These are phyloP conservation scores for Liodrosophila aerea DNA, from an alignment of 2,888 invertebrate genomes.

Conservation along the genomic window DNA sequence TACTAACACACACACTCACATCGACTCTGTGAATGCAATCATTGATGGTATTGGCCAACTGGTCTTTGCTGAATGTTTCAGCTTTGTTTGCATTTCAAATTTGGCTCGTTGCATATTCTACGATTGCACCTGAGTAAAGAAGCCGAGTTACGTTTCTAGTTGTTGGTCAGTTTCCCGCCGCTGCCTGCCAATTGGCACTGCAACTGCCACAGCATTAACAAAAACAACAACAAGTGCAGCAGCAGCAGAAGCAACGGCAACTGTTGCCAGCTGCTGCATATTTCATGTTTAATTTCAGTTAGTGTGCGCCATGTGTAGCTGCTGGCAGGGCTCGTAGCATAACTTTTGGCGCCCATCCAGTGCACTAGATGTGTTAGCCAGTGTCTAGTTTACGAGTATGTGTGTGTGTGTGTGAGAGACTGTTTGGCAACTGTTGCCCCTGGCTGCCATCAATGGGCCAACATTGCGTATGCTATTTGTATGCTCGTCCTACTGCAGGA, in stretches of 20 bases:
- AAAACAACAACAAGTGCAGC: constrained; percentile 2
- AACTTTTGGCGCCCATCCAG: constrained; percentile 30
- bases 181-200: constrained; percentile 40
- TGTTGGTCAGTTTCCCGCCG: constrained; percentile 31
- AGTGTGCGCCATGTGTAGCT: constrained; percentile 50
- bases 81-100: constrained; percentile 74
- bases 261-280: constrained; percentile 52
- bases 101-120: constrained; percentile 66
- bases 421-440: constrained; percentile 30
- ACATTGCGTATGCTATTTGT: constrained; percentile 66
- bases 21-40: constrained; percentile 2
- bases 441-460: constrained; percentile 47
- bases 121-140: constrained; percentile 30
- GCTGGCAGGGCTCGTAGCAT: constrained; percentile 28
- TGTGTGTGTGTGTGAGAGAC: constrained; percentile 12
- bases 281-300: constrained; percentile 77
- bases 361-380: not conserved
- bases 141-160: constrained; percentile 15
- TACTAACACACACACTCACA: no score
- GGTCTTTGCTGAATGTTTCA: constrained; percentile 22
- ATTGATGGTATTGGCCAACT: constrained; percentile 12
- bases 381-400: not conserved
- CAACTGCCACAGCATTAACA: constrained; percentile 18
- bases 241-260: constrained; percentile 4
- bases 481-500: constrained; percentile 3